Evolutionary conservation across 2,888 invertebrate genomes (phyloP), one percentile per base, ranked within the genome.

Genomic region (Dendrolimus pini): DNA sequence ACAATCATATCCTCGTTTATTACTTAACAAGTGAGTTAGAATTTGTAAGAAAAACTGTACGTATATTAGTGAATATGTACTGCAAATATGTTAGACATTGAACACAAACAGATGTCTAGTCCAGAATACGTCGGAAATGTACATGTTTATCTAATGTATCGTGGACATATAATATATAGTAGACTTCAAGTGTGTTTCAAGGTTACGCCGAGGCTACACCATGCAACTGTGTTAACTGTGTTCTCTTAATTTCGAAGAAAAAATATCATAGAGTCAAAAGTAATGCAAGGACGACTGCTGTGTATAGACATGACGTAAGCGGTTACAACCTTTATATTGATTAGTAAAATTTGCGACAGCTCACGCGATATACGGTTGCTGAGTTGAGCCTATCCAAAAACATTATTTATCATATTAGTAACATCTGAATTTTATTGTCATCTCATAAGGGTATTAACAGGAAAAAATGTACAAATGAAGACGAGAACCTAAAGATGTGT

Each of bases 301-400:
- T 75, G 71, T 75, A 77, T 78, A 78, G 79, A 78, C 73, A 83
- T 83, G 85, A 85, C 86, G 86, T 72, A 85, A 85, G 71, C 72
- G 64, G 71, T 74, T 74, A 78, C 81, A 80, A 83, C 80, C 80
- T 81, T 75, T 76, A 74, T 82, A 87, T 87, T 78, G 89, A 88
- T 87, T 85, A 83, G 77, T 72, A 71, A 75, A 78, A 80, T 78
- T 82, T 71, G 66, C 70, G 71, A 74, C 75, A 76, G 75, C 82
- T 85, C 87, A 88, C 86, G 88, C 85, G 71, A 86, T 71, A 71
- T 65, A 59, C 55, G 63, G 58, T 3, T 30, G 30, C 66, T 62
- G 63, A 60, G 62, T 64, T 61, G 65, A 68, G 68, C 65, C 65
- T 65, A 62, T 60, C 60, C 61, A 58, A 54, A 60, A 63, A 65